Base-by-base conservation (phyloP, 2,888 invertebrate species). In the Lepidocyrtinus sp. region DNA sequence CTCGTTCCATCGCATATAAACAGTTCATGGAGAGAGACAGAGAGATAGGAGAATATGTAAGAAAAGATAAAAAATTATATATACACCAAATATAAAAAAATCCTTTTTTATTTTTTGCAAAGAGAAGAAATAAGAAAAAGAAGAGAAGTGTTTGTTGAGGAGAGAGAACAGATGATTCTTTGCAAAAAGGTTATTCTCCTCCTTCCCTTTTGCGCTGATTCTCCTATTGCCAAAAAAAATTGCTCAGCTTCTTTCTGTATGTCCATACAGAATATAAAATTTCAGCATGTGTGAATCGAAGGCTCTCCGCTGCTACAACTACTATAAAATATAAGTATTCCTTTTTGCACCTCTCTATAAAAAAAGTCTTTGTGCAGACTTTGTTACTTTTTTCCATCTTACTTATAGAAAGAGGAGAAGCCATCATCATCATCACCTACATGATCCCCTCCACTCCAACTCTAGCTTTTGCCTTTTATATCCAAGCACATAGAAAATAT, bases 141-240 rank as follows among this genome's bases (percentile, higher is more conserved):
- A 50, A 50, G 68, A 67, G 62, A 63, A 70, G 75, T 50, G 50
- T 50, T 50, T 50, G 50, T 50, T 50, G 77, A 50, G 50, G 50
- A 50, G 50, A n/a, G n/a, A 77, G 77, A 78, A 78, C 78, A 78
- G 78, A 78, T 78, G 78, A 78, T 78, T 78, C 78, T 78, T 78
- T 78, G 78, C 78, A 78, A 78, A 78, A 78, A 78, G 78, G 78
- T 78, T 78, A 78, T 78, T 78, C 78, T 78, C 78, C 77, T 77
- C 77, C 78, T 77, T 77, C 77, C 63, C 78, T 78, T 78, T 78
- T 78, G 78, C 78, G 78, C 78, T 78, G 78, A 78, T 73, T 78
- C 68, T 77, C 77, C 71, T 78, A 78, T 73, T 78, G 78, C 78
- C 77, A 77, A 78, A 78, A 50, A 36, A 77, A 73, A 77, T 77